Base-by-base conservation (phyloP, 1,140 invertebrate genomes). In the Drosophila pallidifrons region DNA sequence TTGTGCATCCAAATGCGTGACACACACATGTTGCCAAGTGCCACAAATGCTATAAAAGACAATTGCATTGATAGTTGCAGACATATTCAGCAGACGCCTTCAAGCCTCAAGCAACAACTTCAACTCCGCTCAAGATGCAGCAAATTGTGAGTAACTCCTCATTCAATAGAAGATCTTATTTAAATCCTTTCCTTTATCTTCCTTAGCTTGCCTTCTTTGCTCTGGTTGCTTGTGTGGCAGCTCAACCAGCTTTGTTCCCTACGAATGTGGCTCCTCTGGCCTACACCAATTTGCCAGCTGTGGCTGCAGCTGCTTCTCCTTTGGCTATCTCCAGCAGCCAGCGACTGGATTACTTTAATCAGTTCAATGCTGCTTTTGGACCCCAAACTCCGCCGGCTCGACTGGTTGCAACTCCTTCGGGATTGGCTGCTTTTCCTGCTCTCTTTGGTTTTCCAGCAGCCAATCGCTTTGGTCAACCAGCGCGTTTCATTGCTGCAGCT, bases 291-390 rank as follows among this genome's bases (percentile, higher is more conserved):
- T 55, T 64, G 15, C n/a, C 70, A 7, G 32, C 75, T 5, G 15
- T 68, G 2, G 58, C 38, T n/a, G 61, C 58, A 35, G 38, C 75
- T 1, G 49, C 66, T 25, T 38, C 43, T 13, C 83, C 83, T 1
- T 30, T 89, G 63, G 73, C 83, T 10, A 55, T 88, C 16, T 89
- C 83, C 4, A 75, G 83, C 51, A 88, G 83, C 28, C 85, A 88
- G 28, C 74, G 83, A 2, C 52, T 88, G 74, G 75, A 88, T 49
- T 88, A 89, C 55, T 89, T 88, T 1, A 88, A 88, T 57, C 80
- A 88, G 10, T 73, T 74, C 43, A 89, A 88, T 76, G 81, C 85
- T 1, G 83, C 85, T 30, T 81, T 76, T 58, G 65, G 60, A 5
- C 76, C 81, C 1, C 35, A n/a, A 30, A 2, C 64, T 0, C 25